Conservation (phyloP, 2,888 invertebrate species). For the Cenopis cana region DNA sequence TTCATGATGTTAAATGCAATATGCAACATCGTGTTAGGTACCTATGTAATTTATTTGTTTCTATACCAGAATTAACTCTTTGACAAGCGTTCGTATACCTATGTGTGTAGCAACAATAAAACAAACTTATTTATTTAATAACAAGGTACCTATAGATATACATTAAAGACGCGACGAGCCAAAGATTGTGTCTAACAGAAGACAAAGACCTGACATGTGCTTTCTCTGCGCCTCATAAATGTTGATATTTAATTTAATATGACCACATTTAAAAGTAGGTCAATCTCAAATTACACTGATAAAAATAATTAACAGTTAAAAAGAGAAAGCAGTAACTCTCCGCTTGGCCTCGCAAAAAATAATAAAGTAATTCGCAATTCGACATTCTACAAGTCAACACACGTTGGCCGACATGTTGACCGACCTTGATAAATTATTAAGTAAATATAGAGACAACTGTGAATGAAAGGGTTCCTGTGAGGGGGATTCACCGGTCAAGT, state of each 20-base stretch:
- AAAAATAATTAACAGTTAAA: slow-evolving; percentile 12
- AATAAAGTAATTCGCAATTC: slow-evolving; percentile 26
- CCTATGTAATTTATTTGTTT: too few species aligned
- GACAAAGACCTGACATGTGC: neutral
- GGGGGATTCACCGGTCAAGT: slow-evolving; percentile 48
- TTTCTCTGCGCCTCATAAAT: neutral
- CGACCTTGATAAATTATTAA: slow-evolving; percentile 28
- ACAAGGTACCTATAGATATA: too few species aligned
- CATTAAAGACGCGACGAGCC: too few species aligned
- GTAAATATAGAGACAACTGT: slow-evolving; percentile 5
- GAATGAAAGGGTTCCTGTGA: neutral
- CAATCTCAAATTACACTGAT: neutral
- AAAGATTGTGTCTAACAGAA: neutral
- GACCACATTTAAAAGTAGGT: neutral
- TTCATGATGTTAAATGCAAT: neutral
- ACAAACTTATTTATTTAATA: neutral
- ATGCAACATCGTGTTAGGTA: neutral
- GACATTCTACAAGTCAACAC: slow-evolving; percentile 19
- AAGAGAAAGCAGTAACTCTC: slow-evolving; percentile 18
- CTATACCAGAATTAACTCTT: too few species aligned
- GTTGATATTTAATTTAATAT: too few species aligned
- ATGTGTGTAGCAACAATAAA: neutral
- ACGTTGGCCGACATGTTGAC: slow-evolving; percentile 14
- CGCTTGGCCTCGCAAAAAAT: slow-evolving; percentile 7
- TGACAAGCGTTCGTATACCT: neutral